These are phyloP conservation scores for Prionchulus punctatus DNA, from an alignment of 2,888 invertebrate genomes.

Conservation along the genomic window DNA sequence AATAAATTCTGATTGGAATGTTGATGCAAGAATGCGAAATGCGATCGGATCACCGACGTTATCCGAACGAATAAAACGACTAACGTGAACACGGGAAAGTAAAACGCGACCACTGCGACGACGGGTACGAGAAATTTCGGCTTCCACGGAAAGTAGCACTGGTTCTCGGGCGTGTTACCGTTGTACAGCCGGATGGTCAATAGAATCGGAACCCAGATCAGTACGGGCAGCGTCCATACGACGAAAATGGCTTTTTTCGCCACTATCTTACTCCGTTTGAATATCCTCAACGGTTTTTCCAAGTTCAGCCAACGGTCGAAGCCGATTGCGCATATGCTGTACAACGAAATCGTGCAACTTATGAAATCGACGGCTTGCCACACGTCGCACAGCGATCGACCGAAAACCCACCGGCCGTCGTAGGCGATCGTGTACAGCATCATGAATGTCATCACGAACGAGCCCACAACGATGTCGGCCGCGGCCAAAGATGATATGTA, in stretches of 20 bases:
- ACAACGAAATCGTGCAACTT: constrained; percentile 21
- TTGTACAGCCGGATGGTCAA: not conserved
- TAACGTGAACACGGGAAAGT: constrained; percentile 20
- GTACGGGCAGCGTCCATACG: constrained; percentile 22
- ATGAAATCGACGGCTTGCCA: constrained; percentile 20
- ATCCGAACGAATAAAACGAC: constrained; percentile 21
- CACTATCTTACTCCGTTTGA: constrained; percentile 18
- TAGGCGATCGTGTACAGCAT: constrained; percentile 6
- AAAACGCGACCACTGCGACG: constrained; percentile 17
- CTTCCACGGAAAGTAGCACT: constrained; percentile 14
- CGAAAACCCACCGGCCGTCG: constrained; percentile 14
- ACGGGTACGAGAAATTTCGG: constrained; percentile 13
- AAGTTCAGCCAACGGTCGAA: constrained; percentile 22
- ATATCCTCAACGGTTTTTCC: constrained; percentile 23
- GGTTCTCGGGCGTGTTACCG: not conserved
- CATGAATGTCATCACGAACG: constrained; percentile 19
- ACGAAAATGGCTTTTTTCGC: constrained; percentile 17
- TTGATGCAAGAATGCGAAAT: constrained; percentile 15
- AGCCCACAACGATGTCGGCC: constrained; percentile 21
- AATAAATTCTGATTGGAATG: constrained; percentile 13
- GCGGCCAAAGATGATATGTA: constrained; percentile 19
- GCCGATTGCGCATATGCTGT: constrained; percentile 25
- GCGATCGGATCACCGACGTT: constrained; percentile 19
- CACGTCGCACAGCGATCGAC: constrained; percentile 15
- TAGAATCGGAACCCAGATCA: constrained; percentile 19